A percentile compares a stretch with the other conserved stretches of the same genome.
phyloP scores from a whole-genome alignment of 1,140 invertebrate genomes.

The Drosophila rufa region DNA sequence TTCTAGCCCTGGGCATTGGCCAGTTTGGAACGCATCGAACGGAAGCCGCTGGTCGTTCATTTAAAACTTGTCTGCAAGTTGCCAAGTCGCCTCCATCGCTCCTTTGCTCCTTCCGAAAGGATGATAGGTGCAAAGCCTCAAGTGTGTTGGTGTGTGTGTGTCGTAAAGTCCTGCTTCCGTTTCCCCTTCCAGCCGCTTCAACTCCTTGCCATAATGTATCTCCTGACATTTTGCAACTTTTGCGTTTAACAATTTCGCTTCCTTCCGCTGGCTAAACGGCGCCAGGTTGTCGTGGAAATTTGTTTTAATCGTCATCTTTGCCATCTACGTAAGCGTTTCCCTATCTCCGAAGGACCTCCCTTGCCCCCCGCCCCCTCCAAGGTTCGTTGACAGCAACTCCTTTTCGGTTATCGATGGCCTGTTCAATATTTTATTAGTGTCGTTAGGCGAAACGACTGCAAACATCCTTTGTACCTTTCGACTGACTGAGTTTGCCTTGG shows the following conservation, averaged over 20 bases:
- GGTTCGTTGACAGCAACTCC: constrained; percentile 78
- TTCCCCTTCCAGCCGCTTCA: constrained; percentile 1
- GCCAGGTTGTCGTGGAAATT: constrained; percentile 83
- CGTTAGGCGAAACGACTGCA: constrained; percentile 64
- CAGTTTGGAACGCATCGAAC: constrained; percentile 72
- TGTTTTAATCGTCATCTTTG: constrained; percentile 84
- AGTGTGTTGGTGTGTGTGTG: constrained; percentile 44
- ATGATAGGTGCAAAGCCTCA: constrained; percentile 61
- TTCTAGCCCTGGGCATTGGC: constrained; percentile 54
- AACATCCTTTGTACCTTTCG: constrained; percentile 57
- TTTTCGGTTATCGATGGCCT: constrained; percentile 77
- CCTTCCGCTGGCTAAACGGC: constrained; percentile 79
- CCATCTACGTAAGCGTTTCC: constrained; percentile 72
- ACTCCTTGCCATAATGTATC: constrained; percentile 27
- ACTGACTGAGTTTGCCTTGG: constrained; percentile 16
- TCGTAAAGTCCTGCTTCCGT: constrained; percentile 71
- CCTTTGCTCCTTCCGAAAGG: constrained; percentile 2
- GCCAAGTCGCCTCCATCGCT: constrained; percentile 58
- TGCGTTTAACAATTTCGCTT: constrained; percentile 84
- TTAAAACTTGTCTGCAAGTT: constrained; percentile 81
- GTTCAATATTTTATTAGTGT: constrained; percentile 84
- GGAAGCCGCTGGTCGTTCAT: constrained; percentile 81
- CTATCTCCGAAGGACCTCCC: constrained; percentile 1
- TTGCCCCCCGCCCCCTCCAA: neutral
- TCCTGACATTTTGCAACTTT: constrained; percentile 79